These are phyloP conservation scores for Neuroscelio doddi DNA, from an alignment of 2,888 invertebrate species.

Conservation along the genomic window DNA sequence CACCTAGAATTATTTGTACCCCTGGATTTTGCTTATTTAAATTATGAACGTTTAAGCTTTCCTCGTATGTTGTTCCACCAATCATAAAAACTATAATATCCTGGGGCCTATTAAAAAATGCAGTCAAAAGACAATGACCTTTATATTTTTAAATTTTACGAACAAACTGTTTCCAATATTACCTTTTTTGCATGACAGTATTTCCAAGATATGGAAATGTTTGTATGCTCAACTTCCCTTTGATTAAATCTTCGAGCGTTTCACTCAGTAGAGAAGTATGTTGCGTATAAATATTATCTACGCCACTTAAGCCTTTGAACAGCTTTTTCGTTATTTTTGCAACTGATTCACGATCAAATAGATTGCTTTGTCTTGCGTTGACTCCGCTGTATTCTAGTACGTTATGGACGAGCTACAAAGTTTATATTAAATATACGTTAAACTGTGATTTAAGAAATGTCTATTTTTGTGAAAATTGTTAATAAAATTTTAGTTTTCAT, in stretches of 20 bases:
- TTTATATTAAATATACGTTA: conserved; percentile 2
- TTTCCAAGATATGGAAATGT: conserved; percentile 87
- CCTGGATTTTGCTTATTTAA: conserved; percentile 84
- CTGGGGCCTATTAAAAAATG: conserved; percentile 77
- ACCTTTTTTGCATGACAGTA: conserved; percentile 73
- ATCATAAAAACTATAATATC: conserved; percentile 97
- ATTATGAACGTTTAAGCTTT: conserved; percentile 88
- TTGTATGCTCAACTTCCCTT: conserved; percentile 90
- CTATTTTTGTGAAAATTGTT: too few relatives aligned
- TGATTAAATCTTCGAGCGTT: conserved; percentile 90
- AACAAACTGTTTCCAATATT: conserved; percentile 48
- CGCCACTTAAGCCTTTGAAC: conserved; percentile 93
- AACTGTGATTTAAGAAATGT: not conserved
- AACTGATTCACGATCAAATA: conserved; percentile 88
- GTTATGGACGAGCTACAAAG: conserved; percentile 75
- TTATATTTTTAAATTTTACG: conserved; percentile 1
- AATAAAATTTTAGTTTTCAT: too few relatives aligned
- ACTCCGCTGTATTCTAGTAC: conserved; percentile 90
- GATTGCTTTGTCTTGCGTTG: conserved; percentile 85
- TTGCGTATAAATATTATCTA: conserved; percentile 99
- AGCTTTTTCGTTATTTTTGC: conserved; percentile 93
- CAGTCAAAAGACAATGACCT: conserved; percentile 6
- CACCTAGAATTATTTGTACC: conserved; percentile 87
- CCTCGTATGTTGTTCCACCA: conserved; percentile 97
- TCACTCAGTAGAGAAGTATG: conserved; percentile 95